Percentiles rank a stretch among this genome's conserved stretches.
These are phyloP conservation scores for Champsocephalus gunnari DNA, from an alignment of 2,797 vertebrate species.

Conservation along the genomic window DNA sequence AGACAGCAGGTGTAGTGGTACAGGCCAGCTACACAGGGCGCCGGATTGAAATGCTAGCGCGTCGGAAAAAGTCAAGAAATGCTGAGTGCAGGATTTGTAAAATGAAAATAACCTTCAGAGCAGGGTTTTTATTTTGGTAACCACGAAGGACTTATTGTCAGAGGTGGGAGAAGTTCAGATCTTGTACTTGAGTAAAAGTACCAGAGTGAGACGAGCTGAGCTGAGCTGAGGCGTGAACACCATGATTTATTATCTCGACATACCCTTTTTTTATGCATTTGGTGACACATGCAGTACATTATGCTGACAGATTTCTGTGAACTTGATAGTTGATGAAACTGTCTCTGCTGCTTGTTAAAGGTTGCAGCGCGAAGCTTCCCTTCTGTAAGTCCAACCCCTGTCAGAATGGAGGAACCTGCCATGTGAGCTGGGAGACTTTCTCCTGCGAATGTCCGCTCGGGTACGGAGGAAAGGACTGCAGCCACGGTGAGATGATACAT, in stretches of 20 bases:
- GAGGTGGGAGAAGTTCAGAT: too few species aligned
- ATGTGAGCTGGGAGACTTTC: constrained; percentile 94
- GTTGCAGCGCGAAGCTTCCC: constrained; percentile 93
- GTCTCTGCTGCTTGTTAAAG: constrained; percentile 70
- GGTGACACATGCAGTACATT: not conserved
- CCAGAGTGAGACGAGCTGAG: too few species aligned
- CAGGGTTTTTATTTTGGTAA: too few species aligned
- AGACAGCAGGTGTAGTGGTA: too few species aligned
- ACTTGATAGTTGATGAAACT: not conserved
- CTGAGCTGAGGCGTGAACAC: not conserved
- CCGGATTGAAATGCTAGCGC: too few species aligned
- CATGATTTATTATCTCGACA: not conserved
- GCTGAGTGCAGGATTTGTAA: too few species aligned
- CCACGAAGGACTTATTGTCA: too few species aligned
- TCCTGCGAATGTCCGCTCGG: constrained; percentile 95
- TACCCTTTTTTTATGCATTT: not conserved
- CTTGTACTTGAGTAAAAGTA: too few species aligned
- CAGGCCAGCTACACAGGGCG: too few species aligned
- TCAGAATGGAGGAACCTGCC: constrained; percentile 94
- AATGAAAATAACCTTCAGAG: too few species aligned
- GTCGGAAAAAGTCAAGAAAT: too few species aligned
- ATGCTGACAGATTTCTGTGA: not conserved
- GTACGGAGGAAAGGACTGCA: constrained; percentile 97
- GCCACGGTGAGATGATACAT: constrained; percentile 83
- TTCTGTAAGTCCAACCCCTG: constrained; percentile 96